Base-by-base conservation (phyloP, 2,797 vertebrate species). In the Typhlichthys eigenmanni region DNA sequence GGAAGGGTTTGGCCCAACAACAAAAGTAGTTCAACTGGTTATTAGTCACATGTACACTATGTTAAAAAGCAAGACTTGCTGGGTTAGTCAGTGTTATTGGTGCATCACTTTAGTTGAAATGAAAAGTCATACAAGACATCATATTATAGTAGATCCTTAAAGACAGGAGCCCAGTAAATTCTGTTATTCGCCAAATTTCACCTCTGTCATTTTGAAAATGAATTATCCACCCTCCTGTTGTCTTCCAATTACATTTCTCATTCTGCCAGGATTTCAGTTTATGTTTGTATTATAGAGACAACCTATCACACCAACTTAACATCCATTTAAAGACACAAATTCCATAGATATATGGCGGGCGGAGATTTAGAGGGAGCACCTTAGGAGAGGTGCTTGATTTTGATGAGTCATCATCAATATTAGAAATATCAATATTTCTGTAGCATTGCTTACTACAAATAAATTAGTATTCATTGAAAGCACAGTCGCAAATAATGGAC, bases 221-320 rank as follows among this genome's bases (percentile, higher is more conserved):
- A 87, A 87, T 86, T 87, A 71, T 69, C 74, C 76, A 71, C 70
- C 78, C 76, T 85, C 58, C 76, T 74, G 64, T 84, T 75, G 34
- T 85, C 83, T 72, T 83, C 74, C 78, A 85, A 83, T 88, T 88
- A 86, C 72, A 81, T 77, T 87, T 90, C 83, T 87, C 85, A 87
- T 86, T 91, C 73, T 14, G 34, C n/a, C 14, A 4, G 13, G 7
- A 13, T 38, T 47, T 6, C 29, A 13, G 56, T 46, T 2, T 14
- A 48, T 48, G 47, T 48, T 43, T 11, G 2, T 17, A 16, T 57
- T 0, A 63, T 32, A 19, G 17, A 5, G 1, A 43, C 13, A 4
- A 24, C 24, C 12, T 29, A 54, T 24, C 24, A 13, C 4, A 11
- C 13, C 13, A 34, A 34, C 32, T 34, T 55, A 19, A 55, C 29